Evolutionary conservation across 2,113 vertebrate genomes (phyloP).

Genomic region (Centropus unirufus): DNA sequence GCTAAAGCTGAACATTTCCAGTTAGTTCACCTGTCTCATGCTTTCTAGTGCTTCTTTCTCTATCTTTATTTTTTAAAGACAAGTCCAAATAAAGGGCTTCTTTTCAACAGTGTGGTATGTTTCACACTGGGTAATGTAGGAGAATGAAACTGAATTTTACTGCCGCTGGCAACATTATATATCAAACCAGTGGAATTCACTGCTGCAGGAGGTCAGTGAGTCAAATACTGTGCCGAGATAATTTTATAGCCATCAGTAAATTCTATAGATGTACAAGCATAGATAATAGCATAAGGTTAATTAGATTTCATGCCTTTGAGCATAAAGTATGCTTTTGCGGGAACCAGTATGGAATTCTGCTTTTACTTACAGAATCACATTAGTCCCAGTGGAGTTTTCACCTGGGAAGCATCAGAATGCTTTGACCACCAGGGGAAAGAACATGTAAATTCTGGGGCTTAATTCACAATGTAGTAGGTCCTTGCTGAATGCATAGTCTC

Average conservation of each 20-base stretch:
- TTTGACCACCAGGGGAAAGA: background rate
- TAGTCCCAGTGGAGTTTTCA: background rate
- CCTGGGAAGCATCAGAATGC: background rate
- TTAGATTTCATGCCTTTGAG: constrained; percentile 61
- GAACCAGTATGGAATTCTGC: constrained; percentile 21
- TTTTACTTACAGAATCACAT: constrained; percentile 9
- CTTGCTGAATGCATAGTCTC: background rate
- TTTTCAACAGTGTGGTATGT: background rate
- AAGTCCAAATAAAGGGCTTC: background rate
- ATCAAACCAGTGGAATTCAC: constrained; percentile 26
- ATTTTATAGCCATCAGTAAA: constrained; percentile 72
- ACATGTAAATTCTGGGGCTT: background rate
- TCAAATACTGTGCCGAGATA: constrained; percentile 62
- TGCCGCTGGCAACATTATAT: constrained; percentile 14
- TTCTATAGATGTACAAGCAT: constrained; percentile 55
- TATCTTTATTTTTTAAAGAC: background rate
- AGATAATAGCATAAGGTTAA: constrained; percentile 70
- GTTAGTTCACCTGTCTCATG: background rate
- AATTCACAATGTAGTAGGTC: background rate
- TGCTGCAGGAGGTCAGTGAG: constrained; percentile 29
- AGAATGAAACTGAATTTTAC: constrained; percentile 8
- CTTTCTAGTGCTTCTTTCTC: background rate
- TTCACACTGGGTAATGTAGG: background rate
- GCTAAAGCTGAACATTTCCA: background rate
- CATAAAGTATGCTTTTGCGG: constrained; percentile 48